These are phyloP conservation scores for Sphinx pinastri DNA, from an alignment of 2,888 invertebrate genomes.

Conservation along the genomic window DNA sequence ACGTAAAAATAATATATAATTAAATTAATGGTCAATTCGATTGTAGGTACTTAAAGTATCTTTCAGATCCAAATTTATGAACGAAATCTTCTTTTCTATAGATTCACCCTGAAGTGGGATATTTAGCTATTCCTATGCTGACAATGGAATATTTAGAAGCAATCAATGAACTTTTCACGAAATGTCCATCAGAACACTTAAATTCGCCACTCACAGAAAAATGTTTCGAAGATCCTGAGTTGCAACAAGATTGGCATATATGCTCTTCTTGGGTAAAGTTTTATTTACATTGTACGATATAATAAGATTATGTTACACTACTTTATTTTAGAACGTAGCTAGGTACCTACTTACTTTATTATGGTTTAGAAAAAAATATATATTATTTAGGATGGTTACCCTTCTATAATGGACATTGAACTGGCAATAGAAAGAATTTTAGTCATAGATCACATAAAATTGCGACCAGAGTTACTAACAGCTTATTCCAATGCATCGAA, in stretches of 20 bases:
- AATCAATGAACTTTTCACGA: conserved; percentile 62
- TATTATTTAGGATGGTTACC: conserved; percentile 71
- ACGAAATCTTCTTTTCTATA: conserved; percentile 40
- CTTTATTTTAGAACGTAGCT: too few species aligned
- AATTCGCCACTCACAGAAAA: conserved; percentile 67
- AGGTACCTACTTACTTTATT: too few species aligned
- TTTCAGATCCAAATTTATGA: too few species aligned
- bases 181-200: conserved; percentile 53
- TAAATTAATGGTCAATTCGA: too few species aligned
- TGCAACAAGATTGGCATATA: conserved; percentile 68
- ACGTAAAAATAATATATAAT: not conserved
- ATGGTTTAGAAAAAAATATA: not conserved
- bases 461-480: conserved; percentile 64
- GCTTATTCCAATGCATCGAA: conserved; percentile 56
- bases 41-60: too few species aligned
- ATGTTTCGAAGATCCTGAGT: conserved; percentile 69
- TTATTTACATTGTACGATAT: not conserved
- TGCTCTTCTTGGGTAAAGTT: conserved; percentile 65
- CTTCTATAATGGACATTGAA: conserved; percentile 84
- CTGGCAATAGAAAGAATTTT: conserved; percentile 84
- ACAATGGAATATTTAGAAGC: conserved; percentile 69
- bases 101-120: conserved; percentile 68
- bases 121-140: conserved; percentile 74
- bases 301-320: not conserved
- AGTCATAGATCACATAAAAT: conserved; percentile 71